These are phyloP conservation scores for Drosophila orosa DNA, from an alignment of 1,140 invertebrate species.

Conservation along the genomic window DNA sequence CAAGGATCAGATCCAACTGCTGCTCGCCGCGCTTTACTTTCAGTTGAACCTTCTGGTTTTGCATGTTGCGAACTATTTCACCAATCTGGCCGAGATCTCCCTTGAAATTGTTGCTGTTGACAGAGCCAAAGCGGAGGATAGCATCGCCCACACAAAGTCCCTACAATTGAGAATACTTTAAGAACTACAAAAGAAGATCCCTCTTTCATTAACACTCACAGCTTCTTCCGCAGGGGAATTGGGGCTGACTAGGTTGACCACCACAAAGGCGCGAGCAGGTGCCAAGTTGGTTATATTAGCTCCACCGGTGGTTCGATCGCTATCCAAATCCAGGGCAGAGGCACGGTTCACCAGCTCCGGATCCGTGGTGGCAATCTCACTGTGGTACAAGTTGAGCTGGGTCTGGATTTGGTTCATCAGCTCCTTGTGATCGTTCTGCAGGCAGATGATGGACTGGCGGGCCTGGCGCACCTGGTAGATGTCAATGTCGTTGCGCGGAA, in stretches of 20 bases:
- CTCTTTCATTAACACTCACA: conserved; percentile 85
- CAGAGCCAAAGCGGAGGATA: conserved; percentile 93
- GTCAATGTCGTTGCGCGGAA: conserved; percentile 94
- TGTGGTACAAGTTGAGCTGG: conserved; percentile 86
- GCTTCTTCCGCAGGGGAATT: conserved; percentile 93
- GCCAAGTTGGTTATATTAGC: conserved; percentile 2
- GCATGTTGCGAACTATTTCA: conserved; percentile 90
- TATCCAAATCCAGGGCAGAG: conserved; percentile 61
- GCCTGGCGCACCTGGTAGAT: conserved; percentile 95
- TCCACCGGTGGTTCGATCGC: conserved; percentile 32
- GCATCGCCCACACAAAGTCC: conserved; percentile 91
- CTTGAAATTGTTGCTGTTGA: conserved; percentile 90
- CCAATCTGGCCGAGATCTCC: conserved; percentile 88
- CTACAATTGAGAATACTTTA: conserved; percentile 84
- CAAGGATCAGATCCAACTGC: conserved; percentile 86
- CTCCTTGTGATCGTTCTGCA: conserved; percentile 95
- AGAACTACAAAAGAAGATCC: neutral
- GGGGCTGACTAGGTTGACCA: conserved; percentile 89
- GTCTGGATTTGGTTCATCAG: conserved; percentile 94
- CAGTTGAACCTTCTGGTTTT: conserved; percentile 87
- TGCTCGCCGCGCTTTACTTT: conserved; percentile 86
- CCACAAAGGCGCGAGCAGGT: conserved; percentile 87
- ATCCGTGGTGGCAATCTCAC: conserved; percentile 78
- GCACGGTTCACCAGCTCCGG: conserved; percentile 69
- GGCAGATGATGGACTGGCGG: conserved; percentile 93